Percentiles rank a stretch among this genome's conserved stretches.
These are phyloP conservation scores for Tribolium castaneum DNA, from an alignment of 1,140 invertebrate species.

Conservation along the genomic window DNA sequence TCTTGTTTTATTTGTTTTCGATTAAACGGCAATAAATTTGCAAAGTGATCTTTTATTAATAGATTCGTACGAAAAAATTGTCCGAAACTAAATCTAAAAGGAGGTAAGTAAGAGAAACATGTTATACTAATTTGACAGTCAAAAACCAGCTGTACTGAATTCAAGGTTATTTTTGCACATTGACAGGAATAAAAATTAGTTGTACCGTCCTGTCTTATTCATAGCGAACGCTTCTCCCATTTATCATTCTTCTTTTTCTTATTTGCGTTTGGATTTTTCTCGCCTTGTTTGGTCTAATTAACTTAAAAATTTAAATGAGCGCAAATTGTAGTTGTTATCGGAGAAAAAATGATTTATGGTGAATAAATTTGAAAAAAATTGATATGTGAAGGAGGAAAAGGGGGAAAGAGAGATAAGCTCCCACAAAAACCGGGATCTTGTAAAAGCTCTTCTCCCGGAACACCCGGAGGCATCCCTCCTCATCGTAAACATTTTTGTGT, in stretches of 20 bases:
- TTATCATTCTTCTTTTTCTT: neutral
- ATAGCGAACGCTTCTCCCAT: slow-evolving; percentile 1
- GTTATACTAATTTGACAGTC: slow-evolving; percentile 29
- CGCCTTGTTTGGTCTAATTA: neutral
- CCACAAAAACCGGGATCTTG: slow-evolving; percentile 15
- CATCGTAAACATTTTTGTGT: slow-evolving; percentile 35
- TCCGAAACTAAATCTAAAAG: neutral
- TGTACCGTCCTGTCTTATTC: neutral
- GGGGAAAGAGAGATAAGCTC: slow-evolving; percentile 7
- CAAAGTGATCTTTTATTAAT: neutral
- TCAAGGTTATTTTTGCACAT: slow-evolving; percentile 19
- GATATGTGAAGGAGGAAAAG: neutral
- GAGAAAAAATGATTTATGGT: slow-evolving; percentile 18
- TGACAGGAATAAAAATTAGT: slow-evolving; percentile 35
- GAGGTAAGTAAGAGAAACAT: slow-evolving; percentile 19
- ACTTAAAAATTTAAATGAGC: slow-evolving; percentile 2
- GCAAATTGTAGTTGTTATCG: neutral
- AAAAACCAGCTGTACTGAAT: slow-evolving; percentile 32
- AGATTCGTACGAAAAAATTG: neutral
- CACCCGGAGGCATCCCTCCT: slow-evolving; percentile 19
- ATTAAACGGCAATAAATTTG: neutral
- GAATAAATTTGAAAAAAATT: slow-evolving; percentile 1
- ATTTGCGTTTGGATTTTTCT: neutral
- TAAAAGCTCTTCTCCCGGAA: slow-evolving; percentile 21
- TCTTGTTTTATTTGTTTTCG: slow-evolving; percentile 2